Evolutionary conservation across 2,113 vertebrate species (phyloP), one percentile per base, ranked within the genome.

Genomic region (Leucopternis melanops): DNA sequence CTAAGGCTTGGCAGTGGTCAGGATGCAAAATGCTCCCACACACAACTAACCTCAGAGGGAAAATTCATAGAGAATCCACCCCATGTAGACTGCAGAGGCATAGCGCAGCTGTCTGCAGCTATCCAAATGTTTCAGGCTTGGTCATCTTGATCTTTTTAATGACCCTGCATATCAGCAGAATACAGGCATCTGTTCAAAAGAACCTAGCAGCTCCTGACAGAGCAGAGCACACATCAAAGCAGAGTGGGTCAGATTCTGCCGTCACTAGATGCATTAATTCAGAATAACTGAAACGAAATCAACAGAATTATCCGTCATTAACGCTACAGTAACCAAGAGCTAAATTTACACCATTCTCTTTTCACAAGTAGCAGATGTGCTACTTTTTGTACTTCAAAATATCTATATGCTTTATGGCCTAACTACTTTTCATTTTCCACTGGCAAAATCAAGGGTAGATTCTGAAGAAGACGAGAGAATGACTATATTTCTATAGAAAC

Each of bases 131-230:
- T 92, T 95, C 92, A 85, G 89, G 55, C 92, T 96, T 97, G 94
- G 95, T 96, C 96, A 96, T 96, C 96, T 96, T 97, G 94, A 97
- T 97, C 96, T 96, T 94, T 97, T 95, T 95, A 95, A 97, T 95
- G 95, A 96, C 95, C 95, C 34, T 0, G 3, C 18, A 0, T 95
- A 92, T 96, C 96, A 92, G 94, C 13, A 8, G 91, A 94, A 82
- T 50, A 94, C 73, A 89, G 94, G 94, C 92, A 95, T 97, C 97
- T 94, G 96, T 92, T 97, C 96, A 91, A 95, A 95, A 93, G 89
- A 96, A 92, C 84, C 94, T 95, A 62, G 38, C 96, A 95, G 94
- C 94, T 95, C 84, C 94, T 95, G 94, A 95, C 96, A 95, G 95
- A 95, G 89, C 84, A 92, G 54, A 95, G 93, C 95, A 81, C 81